Base-by-base conservation (phyloP, 2,888 invertebrate species). In the Gerris lacustris region DNA sequence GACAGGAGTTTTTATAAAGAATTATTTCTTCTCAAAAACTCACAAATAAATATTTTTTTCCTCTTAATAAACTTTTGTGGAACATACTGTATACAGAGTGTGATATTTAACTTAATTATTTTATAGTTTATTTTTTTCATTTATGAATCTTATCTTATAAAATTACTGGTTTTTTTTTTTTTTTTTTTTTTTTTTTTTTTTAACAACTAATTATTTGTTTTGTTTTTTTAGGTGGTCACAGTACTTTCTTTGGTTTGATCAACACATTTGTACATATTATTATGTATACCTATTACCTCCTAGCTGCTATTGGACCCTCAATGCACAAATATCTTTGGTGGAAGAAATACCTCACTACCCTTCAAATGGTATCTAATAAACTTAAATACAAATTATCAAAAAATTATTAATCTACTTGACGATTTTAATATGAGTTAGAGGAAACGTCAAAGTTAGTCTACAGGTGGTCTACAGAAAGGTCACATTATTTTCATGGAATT, bases 181-280 rank as follows among this genome's bases (percentile, higher is more conserved):
- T 45, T 17, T 17, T 55, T n/a, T n/a, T 31, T 31, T 4, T 55
- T 68, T 63, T 68, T 68, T 55, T 9, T n/a, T 45, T 17, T 17
- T 55, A n/a, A n/a, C n/a, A n/a, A 31, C 1, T 31, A 31, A 31
- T 31, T 31, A 31, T 31, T 31, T 55, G 5, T 68, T 68, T 68
- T 55, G 7, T n/a, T 45, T 17, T 17, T 55, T 47, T 78, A 85
- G 94, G 96, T 79, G 96, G 96, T 47, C 96, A 96, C 81, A 94
- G 94, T 77, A 95, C 96, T 6, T 96, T 96, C 86, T 96, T 96
- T 81, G 93, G 95, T 2, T 85, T 95, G 77, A 83, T 96, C 78
- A 97, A 96, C 82, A 94, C 95, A 0, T 95, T 95, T 81, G 95
- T 97, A n/a, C 96, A 97, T 82, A 90, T 96, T 77, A 85, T 96